Evolutionary conservation across 2,113 vertebrate species (phyloP).

Genomic region (Hippocampus abdominalis): DNA sequence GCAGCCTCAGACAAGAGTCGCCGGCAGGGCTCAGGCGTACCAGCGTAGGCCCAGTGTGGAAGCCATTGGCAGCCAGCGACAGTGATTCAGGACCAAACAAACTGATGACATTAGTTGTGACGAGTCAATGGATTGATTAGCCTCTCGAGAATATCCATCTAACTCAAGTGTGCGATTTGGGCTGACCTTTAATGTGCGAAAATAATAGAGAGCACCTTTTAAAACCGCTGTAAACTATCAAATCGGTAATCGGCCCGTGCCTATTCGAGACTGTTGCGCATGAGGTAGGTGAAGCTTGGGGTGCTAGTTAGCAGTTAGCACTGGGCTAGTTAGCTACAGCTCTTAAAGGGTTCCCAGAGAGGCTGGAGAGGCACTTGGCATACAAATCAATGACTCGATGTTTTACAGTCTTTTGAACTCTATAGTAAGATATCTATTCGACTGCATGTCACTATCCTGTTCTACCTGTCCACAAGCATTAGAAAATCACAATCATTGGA

Average conservation of each 20-base stretch:
- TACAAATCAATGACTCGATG: too few relatives aligned
- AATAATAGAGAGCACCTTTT: not conserved
- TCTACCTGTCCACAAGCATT: slow-evolving; percentile 10
- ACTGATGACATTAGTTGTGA: slow-evolving; percentile 1
- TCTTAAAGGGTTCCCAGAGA: too few relatives aligned
- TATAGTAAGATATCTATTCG: too few relatives aligned
- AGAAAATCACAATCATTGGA: slow-evolving; percentile 37
- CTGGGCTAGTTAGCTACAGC: too few relatives aligned
- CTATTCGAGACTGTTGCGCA: too few relatives aligned
- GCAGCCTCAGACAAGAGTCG: slow-evolving; percentile 50
- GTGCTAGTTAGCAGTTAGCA: too few relatives aligned
- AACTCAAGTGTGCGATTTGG: slow-evolving; percentile 1
- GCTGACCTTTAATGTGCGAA: not conserved
- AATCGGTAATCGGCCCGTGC: too few relatives aligned
- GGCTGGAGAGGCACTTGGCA: too few relatives aligned
- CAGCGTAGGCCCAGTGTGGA: slow-evolving; percentile 37
- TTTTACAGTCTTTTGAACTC: too few relatives aligned
- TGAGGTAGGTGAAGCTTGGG: too few relatives aligned
- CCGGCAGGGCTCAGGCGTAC: slow-evolving; percentile 39
- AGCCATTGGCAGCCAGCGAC: slow-evolving; percentile 26
- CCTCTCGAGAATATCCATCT: slow-evolving; percentile 4
- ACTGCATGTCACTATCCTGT: not conserved
- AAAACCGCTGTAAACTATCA: too few relatives aligned
- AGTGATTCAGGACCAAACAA: slow-evolving; percentile 36
- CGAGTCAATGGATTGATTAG: slow-evolving; percentile 18